Conservation (phyloP, 2,888 invertebrate genomes). For the Biston stratarius region DNA sequence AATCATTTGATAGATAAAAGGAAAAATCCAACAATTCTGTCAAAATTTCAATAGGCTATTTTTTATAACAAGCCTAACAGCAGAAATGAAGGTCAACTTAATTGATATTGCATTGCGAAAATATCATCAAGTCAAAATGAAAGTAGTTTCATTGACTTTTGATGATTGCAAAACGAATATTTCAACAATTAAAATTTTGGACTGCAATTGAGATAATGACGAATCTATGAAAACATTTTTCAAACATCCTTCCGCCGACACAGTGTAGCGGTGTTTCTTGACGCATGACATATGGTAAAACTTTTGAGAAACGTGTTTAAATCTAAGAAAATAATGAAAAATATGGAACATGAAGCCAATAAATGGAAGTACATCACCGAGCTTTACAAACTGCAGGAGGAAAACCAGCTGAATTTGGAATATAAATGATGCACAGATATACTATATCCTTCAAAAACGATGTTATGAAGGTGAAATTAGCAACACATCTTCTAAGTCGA, state of each 20-base stretch:
- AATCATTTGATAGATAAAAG: too few relatives aligned
- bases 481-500: not conserved
- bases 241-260: not conserved
- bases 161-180: not conserved
- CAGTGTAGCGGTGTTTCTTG: not conserved
- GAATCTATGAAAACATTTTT: not conserved
- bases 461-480: not conserved
- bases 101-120: too few relatives aligned
- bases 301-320: not conserved
- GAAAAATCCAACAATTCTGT: too few relatives aligned
- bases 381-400: not conserved
- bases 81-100: too few relatives aligned
- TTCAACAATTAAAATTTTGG: not conserved
- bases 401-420: not conserved
- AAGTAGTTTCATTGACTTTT: too few relatives aligned
- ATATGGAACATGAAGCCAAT: not conserved
- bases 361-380: not conserved
- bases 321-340: not conserved
- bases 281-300: not conserved
- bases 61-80: too few relatives aligned
- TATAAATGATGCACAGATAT: not conserved
- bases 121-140: too few relatives aligned
- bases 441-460: not conserved
- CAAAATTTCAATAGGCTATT: too few relatives aligned
- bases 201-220: not conserved